Evolutionary conservation across 2,888 invertebrate species (phyloP), one percentile per base, ranked within the genome.

Genomic region (Salpingus planirostris): DNA sequence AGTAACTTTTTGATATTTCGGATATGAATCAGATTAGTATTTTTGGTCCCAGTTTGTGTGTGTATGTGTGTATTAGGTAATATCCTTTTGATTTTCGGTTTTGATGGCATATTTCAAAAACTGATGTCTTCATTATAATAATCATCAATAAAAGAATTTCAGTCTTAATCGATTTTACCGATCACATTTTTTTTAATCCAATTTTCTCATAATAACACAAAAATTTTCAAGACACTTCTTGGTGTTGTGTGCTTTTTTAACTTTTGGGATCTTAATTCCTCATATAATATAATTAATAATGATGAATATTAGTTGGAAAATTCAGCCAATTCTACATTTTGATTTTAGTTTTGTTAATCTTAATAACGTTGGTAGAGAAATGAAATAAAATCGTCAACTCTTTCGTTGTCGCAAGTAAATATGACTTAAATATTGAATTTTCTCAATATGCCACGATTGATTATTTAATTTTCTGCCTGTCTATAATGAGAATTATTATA

Each of bases 31-130:
- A 46, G 18, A 18, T 5, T n/a, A 23, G 44, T 44, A 55, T 56
- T 43, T 57, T 65, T 65, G 65, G 65, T 65, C 65, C 65, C 65
- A 59, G 64, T 60, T 50, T 55, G 52, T 47, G 43, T 46, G n/a
- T n/a, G n/a, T n/a, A n/a, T n/a, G n/a, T n/a, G n/a, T n/a, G n/a
- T n/a, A n/a, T n/a, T n/a, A n/a, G n/a, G n/a, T n/a, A 53, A 52
- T 18, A 18, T 8, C 5, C 5, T 50, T 46, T 47, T 48, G 49
- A 42, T 44, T 46, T 44, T 36, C 40, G 34, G 49, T 48, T 44
- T 35, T 48, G 50, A 56, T 60, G 58, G 60, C 59, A 60, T 60
- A 60, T 60, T 60, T 58, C 46, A 53, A 57, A 55, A 49, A 31
- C 22, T 5, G 5, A 18, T 18, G 8, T 18, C 8, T 18, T 6